Conservation (phyloP, 2,797 vertebrate genomes). For the Hapalemur alaotrensis region DNA sequence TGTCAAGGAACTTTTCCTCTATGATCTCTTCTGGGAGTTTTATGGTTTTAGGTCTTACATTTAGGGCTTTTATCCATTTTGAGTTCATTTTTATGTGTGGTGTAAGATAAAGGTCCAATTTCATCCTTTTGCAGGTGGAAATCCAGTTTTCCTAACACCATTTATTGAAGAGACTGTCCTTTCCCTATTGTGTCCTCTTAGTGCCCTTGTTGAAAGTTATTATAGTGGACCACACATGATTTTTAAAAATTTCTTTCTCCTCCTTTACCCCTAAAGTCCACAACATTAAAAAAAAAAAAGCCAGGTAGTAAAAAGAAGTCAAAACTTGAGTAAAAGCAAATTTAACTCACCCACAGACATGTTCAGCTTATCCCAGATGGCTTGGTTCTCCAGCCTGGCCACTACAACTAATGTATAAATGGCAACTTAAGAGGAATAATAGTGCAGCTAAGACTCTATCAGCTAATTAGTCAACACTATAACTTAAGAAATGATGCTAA, state of each 20-base stretch:
- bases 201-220: neutral
- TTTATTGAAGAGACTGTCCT: neutral
- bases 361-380: neutral
- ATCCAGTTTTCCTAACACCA: neutral
- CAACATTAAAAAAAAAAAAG: rapidly evolving
- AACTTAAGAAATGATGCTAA: neutral
- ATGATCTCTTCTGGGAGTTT: neutral
- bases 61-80: neutral
- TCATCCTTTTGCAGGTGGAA: neutral
- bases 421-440: neutral
- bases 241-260: neutral
- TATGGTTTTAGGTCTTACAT: neutral
- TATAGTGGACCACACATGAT: neutral
- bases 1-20: neutral
- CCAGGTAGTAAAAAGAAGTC: neutral
- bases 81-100: neutral
- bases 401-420: neutral
- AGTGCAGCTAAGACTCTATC: neutral
- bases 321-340: neutral
- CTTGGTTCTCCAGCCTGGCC: neutral
- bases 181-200: neutral
- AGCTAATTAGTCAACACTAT: neutral
- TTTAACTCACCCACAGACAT: neutral
- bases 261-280: neutral
- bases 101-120: neutral